A percentile compares a stretch with the other conserved stretches of the same genome.
These are phyloP conservation scores for Oreortyx pictus DNA, from an alignment of 2,797 vertebrate genomes.

Conservation along the genomic window DNA sequence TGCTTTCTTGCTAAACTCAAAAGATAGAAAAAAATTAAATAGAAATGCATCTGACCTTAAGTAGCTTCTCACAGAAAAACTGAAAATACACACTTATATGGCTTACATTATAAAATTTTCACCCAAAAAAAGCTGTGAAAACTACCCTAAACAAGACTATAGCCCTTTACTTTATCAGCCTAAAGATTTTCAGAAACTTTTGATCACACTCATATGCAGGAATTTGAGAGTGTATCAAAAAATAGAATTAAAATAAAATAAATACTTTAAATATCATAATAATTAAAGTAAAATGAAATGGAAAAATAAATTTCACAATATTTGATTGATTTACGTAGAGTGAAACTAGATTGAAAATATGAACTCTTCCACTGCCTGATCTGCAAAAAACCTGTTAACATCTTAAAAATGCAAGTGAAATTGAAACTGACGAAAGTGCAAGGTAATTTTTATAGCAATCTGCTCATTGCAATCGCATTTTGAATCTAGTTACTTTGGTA, in stretches of 20 bases:
- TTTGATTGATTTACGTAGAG: not conserved
- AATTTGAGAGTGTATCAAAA: not conserved
- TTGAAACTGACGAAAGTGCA: not conserved
- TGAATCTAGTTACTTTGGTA: not conserved
- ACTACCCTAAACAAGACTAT: not conserved
- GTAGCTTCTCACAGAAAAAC: not conserved
- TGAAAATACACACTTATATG: not conserved
- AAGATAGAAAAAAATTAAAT: conserved; percentile 33
- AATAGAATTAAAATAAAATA: not conserved
- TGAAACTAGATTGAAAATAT: not conserved
- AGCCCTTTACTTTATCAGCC: not conserved
- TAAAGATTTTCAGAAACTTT: not conserved
- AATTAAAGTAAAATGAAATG: not conserved
- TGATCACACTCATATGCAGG: not conserved
- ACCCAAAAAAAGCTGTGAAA: not conserved
- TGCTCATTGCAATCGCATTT: not conserved
- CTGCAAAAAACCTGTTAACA: not conserved
- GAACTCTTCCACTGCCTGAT: not conserved
- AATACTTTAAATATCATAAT: no score
- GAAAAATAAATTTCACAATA: not conserved
- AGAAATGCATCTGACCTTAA: conserved; percentile 13
- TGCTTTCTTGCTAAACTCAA: not conserved
- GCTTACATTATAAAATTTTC: not conserved
- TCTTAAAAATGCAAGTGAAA: not conserved
- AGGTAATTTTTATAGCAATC: not conserved